Base-by-base conservation (phyloP, 2,888 invertebrate genomes). In the Galerucella nymphaeae region DNA sequence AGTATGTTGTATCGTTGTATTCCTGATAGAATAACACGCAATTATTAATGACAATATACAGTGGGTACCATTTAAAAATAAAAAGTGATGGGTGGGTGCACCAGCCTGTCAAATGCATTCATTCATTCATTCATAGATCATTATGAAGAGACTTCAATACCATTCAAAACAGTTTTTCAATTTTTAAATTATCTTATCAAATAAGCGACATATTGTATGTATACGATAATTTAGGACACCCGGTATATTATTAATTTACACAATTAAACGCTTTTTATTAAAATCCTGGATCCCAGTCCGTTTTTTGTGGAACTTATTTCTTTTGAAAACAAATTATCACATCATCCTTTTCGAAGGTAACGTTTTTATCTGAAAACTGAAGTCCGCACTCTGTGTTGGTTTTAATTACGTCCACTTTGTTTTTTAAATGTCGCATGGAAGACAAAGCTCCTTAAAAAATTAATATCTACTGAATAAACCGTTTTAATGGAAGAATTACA, bases 341-440 rank as follows among this genome's bases (percentile, higher is more conserved):
- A 85, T 99, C 98, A 0, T 95, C 96, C 0, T 91, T 88, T 85
- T 92, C 85, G 71, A 95, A 92, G 30, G 88, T 83, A 41, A 96
- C 79, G 1, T 86, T 83, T 0, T 87, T 82, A 81, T 95, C 92
- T 2, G 90, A 89, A 68, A 98, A 89, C 74, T 93, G 91, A 41
- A 99, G 84, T 0, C 98, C 98, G 86, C 98, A 98, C 84, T 99
- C 98, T 72, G 92, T 90, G 83, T 95, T 95, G 62, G 91, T 92
- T 84, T 94, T 95, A 53, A 98, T 91, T 0, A 90, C 89, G 6
- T 92, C 92, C 4, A 96, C 96, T 86, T 98, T 97, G 66, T 92
- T 91, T 84, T 98, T 98, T 62, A 96, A 87, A 86, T 98, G 97
- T 78, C 93, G 91, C 93, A 99, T 92, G 0, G 97, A 96, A 38